Evolutionary conservation across 2,888 invertebrate species (phyloP).

Genomic region (Diplazon laetatorius): DNA sequence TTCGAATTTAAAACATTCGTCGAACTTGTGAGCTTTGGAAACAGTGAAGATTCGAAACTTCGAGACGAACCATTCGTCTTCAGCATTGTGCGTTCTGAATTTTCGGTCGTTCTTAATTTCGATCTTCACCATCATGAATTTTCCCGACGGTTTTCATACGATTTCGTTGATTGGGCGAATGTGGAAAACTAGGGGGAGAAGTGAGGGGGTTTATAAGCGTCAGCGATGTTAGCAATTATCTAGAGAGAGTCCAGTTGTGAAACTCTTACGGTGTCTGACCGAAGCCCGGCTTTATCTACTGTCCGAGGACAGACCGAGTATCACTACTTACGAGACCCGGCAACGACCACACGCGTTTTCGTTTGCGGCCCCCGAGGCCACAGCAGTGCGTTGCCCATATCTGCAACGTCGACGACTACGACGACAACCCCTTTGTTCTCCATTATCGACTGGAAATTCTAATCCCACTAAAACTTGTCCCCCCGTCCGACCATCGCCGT

Average conservation of each 20-base stretch:
- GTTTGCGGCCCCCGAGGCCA: constrained; percentile 48
- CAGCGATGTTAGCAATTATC: constrained; percentile 10
- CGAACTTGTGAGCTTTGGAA: too few species aligned
- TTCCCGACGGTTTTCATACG: not conserved
- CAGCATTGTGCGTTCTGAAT: too few species aligned
- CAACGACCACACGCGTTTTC: constrained; percentile 31
- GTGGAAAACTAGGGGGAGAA: too few species aligned
- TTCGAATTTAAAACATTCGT: too few species aligned
- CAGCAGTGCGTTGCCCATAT: constrained; percentile 57
- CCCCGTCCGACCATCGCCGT: constrained; percentile 18
- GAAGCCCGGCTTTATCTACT: constrained; percentile 53
- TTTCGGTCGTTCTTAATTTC: too few species aligned
- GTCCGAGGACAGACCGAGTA: constrained; percentile 58
- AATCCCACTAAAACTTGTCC: constrained; percentile 69
- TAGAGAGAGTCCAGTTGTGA: constrained; percentile 1
- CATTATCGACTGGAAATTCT: constrained; percentile 68
- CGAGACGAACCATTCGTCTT: too few species aligned
- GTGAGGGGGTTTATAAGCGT: not conserved
- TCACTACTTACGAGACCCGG: constrained; percentile 62
- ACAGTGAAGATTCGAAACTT: too few species aligned
- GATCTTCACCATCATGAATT: too few species aligned
- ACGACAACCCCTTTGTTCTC: constrained; percentile 55
- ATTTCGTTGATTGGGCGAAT: not conserved
- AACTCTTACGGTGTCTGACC: constrained; percentile 43
- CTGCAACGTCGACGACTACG: constrained; percentile 29